Evolutionary conservation across 2,888 invertebrate genomes (phyloP), one percentile per base, ranked within the genome.

Genomic region (Epirrhoe tristata): DNA sequence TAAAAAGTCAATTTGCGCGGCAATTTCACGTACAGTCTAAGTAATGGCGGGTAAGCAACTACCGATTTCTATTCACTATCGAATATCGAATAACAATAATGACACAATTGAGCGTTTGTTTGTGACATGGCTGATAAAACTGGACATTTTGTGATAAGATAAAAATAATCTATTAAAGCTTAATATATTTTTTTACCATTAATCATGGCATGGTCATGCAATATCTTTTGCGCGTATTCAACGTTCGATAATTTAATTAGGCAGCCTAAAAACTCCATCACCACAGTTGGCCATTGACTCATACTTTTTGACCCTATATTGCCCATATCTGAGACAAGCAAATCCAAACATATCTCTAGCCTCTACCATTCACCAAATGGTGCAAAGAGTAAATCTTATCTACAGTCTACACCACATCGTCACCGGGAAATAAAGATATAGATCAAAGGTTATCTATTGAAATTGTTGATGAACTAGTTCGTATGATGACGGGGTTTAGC

Each of bases 371-470:
- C 58, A 58, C 54, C 57, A 12, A 57, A 50, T 12, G 43, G 60
- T 16, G 14, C 63, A 69, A 57, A 58, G 60, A 54, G 48, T 61
- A 36, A 36, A 43, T 17, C 48, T 16, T 48, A 48, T 48, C 48
- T 17, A 34, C 36, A 8, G 16, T 48, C 48, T 17, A 34, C 36
- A 8, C 36, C 24, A 24, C 3, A 24, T 6, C 61, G 58, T 65
- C 39, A 69, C 56, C 57, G 62, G 70, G 72, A 72, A 70, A 68
- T 58, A 62, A 64, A 54, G 58, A 5, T 17, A 43, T 5, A 32
- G 59, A 17, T 68, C 67, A 70, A 46, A 67, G 68, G 59, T 58
- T 70, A 68, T 70, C 67, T 48, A 10, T 58, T 34, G 54, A 65
- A 58, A 60, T 43, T 43, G 39, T 43, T 3, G 39, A 43, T 12